Conservation (phyloP, 2,113 vertebrate species). For the Megaptera novaeangliae region DNA sequence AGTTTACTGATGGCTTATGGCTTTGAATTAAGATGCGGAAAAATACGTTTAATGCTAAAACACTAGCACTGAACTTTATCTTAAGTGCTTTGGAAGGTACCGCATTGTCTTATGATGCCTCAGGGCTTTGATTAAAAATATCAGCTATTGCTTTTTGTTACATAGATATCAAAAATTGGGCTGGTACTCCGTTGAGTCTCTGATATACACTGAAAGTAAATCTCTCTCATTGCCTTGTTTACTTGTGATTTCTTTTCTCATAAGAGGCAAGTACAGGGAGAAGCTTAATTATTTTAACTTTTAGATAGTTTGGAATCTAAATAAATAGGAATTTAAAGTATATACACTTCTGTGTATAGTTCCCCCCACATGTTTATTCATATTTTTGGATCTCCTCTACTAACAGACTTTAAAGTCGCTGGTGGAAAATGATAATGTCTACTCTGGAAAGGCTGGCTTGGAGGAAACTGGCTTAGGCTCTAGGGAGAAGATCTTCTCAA, state of each 20-base stretch:
- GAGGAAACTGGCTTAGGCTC: background rate
- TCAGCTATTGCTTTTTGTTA: background rate
- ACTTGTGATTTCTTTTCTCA: background rate
- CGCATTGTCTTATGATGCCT: background rate
- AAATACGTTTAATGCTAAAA: background rate
- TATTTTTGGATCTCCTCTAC: background rate
- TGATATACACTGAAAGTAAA: background rate
- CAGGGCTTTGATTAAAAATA: background rate
- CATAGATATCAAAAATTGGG: background rate
- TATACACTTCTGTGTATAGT: constrained; percentile 16
- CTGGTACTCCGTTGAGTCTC: background rate
- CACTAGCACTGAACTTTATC: background rate
- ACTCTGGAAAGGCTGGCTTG: background rate
- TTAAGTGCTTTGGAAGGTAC: background rate
- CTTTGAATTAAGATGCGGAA: background rate
- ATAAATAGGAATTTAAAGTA: constrained; percentile 36
- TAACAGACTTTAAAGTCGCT: background rate
- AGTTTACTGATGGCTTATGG: background rate
- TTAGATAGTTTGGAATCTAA: constrained; percentile 49
- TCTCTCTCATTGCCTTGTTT: background rate
- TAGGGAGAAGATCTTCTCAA: background rate
- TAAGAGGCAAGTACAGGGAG: background rate
- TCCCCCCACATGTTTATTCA: constrained; percentile 27
- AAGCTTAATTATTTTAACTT: constrained; percentile 45
- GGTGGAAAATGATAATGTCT: background rate